These are phyloP conservation scores for Formicarius rufipectus DNA, from an alignment of 2,113 vertebrate genomes.

Conservation along the genomic window DNA sequence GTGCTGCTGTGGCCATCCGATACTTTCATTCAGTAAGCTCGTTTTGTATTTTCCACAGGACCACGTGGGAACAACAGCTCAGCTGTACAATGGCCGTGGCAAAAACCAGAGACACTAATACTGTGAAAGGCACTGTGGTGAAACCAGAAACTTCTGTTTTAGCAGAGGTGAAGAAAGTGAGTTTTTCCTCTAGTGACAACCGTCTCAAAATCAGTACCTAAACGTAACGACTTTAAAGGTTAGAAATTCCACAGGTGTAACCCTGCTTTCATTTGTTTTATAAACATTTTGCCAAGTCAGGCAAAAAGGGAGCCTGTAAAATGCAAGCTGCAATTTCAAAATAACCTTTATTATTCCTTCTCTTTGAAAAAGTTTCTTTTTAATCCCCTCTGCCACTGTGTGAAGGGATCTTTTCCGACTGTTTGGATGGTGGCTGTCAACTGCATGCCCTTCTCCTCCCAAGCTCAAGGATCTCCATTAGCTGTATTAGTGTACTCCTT, in stretches of 20 bases:
- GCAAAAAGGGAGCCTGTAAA: neutral
- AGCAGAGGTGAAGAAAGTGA: neutral
- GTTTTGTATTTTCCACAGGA: neutral
- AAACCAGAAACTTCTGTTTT: neutral
- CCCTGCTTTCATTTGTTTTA: neutral
- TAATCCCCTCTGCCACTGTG: neutral
- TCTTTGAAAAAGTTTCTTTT: neutral
- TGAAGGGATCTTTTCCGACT: neutral
- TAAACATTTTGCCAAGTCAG: neutral
- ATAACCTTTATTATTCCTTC: neutral
- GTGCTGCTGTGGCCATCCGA: neutral
- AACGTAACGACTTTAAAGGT: neutral
- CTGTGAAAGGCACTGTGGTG: neutral
- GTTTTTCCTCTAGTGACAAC: neutral
- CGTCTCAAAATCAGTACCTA: neutral
- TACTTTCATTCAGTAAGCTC: neutral
- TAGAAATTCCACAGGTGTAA: neutral
- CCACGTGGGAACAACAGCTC: neutral
- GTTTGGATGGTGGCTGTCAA: slow-evolving; percentile 34
- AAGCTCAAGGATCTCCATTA: slow-evolving; percentile 25
- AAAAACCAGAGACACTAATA: neutral
- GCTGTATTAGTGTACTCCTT: slow-evolving; percentile 2
- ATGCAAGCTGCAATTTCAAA: neutral
- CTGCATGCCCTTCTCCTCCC: neutral
- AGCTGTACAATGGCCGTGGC: neutral